Evolutionary conservation across 2,113 vertebrate genomes (phyloP).

Genomic region (Lepus europaeus): DNA sequence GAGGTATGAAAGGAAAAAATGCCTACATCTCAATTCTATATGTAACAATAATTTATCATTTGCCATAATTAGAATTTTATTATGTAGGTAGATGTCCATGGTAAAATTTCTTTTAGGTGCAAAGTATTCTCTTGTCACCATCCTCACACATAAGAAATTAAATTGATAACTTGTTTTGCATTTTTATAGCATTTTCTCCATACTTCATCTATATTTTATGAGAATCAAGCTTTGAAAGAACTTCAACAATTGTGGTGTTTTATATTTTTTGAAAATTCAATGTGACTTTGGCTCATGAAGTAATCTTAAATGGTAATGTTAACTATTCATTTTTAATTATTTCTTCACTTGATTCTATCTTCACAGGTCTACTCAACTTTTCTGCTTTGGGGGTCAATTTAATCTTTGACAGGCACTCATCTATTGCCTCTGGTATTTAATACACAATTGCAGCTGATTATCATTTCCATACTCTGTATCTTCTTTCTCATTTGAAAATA

Average conservation of each 20-base stretch:
- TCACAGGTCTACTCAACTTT: background rate
- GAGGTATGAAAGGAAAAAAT: background rate
- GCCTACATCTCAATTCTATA: background rate
- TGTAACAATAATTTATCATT: background rate
- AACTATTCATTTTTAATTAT: background rate
- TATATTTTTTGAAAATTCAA: background rate
- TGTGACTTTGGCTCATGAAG: background rate
- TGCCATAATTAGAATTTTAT: background rate
- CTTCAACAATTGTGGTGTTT: background rate
- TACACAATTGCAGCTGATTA: background rate
- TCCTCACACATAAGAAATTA: background rate
- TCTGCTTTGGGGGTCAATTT: too few relatives aligned
- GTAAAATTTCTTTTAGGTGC: background rate
- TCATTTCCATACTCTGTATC: background rate
- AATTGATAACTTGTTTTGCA: background rate
- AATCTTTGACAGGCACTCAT: background rate
- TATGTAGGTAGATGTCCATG: background rate
- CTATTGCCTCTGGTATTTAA: background rate
- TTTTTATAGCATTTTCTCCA: background rate
- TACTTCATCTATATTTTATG: background rate
- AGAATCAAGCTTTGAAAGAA: background rate
- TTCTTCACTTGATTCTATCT: background rate
- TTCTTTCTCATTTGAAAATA: background rate
- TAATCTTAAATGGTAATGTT: background rate
- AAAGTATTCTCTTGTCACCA: background rate